Percentiles rank a stretch among this genome's conserved stretches.
phyloP scores from a whole-genome alignment of 2,797 vertebrate genomes.

The Enteromius argenteus region DNA sequence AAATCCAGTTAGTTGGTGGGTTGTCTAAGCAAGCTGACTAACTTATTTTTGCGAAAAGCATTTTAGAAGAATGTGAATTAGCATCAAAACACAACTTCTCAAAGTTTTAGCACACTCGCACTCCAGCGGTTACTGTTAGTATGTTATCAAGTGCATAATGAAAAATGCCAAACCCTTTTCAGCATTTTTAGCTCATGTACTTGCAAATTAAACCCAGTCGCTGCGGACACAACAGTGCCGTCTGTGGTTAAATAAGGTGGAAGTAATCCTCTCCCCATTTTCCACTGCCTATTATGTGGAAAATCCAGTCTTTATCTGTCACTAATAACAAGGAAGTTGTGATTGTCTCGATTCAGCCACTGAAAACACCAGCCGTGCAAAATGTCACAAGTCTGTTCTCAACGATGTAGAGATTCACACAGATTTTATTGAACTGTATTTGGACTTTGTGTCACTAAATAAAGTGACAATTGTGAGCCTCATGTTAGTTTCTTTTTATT shows the following conservation, averaged over 20 bases:
- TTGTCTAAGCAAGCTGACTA: background rate
- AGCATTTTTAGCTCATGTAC: background rate
- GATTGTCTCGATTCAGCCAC: slow-evolving; percentile 70
- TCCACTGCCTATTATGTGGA: slow-evolving; percentile 72
- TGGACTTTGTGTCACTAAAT: background rate
- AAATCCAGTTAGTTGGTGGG: background rate
- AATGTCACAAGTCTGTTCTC: slow-evolving; percentile 58
- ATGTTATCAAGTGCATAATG: background rate
- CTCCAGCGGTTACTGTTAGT: background rate
- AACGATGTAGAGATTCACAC: slow-evolving; percentile 39
- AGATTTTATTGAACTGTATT: background rate
- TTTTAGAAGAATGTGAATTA: background rate
- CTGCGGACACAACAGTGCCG: slow-evolving; percentile 66
- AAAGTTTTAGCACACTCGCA: background rate
- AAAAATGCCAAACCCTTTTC: background rate
- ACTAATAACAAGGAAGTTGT: slow-evolving; percentile 80
- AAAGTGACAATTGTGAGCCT: background rate
- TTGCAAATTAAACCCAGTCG: background rate
- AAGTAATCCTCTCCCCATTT: slow-evolving; percentile 75
- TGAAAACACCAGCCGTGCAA: slow-evolving; percentile 68
- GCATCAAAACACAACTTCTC: background rate
- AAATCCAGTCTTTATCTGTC: slow-evolving; percentile 77
- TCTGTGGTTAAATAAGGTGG: slow-evolving; percentile 76
- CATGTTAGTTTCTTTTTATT: background rate
- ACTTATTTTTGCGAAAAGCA: background rate